Conservation (phyloP, 2,797 vertebrate genomes). For the Ptychobarbus kaznakovi region DNA sequence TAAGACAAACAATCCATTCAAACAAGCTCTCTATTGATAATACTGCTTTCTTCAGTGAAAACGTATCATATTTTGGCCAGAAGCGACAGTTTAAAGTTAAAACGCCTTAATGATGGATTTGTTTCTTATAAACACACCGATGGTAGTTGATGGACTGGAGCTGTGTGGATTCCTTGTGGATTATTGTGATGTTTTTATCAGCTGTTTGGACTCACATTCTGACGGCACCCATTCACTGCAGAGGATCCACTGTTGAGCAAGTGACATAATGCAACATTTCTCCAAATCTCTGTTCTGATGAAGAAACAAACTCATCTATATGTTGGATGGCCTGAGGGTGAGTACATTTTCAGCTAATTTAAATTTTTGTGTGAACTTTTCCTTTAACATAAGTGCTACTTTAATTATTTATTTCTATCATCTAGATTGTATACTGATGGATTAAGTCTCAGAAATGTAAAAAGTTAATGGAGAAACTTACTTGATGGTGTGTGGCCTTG, state of each 20-base stretch:
- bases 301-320: not conserved
- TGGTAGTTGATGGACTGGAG: too few species aligned
- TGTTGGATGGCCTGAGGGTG: not conserved
- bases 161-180: not conserved
- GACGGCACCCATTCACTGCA: not conserved
- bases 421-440: not conserved
- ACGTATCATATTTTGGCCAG: not conserved
- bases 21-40: not conserved
- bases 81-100: not conserved
- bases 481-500: not conserved
- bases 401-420: not conserved
- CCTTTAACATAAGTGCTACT: not conserved
- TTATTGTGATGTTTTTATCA: not conserved
- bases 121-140: not conserved
- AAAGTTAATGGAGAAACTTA: conserved; percentile 5
- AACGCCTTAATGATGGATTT: not conserved
- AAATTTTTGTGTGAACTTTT: not conserved
- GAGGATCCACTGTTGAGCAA: not conserved
- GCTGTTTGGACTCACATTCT: not conserved
- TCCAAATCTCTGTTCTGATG: not conserved
- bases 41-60: not conserved
- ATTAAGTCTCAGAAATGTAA: not conserved
- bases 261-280: not conserved
- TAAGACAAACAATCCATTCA: not conserved
- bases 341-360: not conserved